Conservation (phyloP, 2,888 invertebrate genomes). For the Stenodema calcarata region DNA sequence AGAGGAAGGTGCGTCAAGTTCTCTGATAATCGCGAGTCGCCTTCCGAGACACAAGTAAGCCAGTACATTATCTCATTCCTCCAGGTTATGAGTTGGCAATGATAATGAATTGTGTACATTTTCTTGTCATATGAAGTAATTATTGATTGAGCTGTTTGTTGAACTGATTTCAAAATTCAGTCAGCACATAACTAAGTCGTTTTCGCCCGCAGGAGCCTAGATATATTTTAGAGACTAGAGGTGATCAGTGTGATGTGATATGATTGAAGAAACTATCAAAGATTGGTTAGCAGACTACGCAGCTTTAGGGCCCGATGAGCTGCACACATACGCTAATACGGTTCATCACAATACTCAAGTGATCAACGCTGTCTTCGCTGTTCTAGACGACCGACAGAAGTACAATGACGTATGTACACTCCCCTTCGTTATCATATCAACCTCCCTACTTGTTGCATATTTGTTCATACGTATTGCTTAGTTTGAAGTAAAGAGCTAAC, state of each 20-base stretch:
- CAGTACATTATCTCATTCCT: background rate
- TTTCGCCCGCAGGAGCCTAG: background rate
- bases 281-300: conserved; percentile 70
- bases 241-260: conserved; percentile 49
- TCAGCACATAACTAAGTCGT: background rate
- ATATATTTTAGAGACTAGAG: background rate
- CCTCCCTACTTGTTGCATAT: background rate
- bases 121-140: background rate
- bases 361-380: conserved; percentile 78
- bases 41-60: background rate
- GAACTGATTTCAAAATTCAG: background rate
- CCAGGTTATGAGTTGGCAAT: background rate
- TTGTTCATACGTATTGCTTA: too few species aligned
- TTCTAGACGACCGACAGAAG: conserved; percentile 74
- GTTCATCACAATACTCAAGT: conserved; percentile 84
- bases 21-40: background rate
- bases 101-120: background rate
- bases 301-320: conserved; percentile 74
- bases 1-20: background rate
- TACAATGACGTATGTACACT: conserved; percentile 53
- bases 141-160: background rate
- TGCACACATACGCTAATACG: conserved; percentile 78
- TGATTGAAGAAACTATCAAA: conserved; percentile 65
- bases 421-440: background rate
- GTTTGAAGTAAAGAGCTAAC: too few species aligned